A percentile compares a stretch with the other conserved stretches of the same genome.
Evolutionary conservation across 2,888 invertebrate genomes (phyloP).

Genomic region (Macrostomum cliftonense): DNA sequence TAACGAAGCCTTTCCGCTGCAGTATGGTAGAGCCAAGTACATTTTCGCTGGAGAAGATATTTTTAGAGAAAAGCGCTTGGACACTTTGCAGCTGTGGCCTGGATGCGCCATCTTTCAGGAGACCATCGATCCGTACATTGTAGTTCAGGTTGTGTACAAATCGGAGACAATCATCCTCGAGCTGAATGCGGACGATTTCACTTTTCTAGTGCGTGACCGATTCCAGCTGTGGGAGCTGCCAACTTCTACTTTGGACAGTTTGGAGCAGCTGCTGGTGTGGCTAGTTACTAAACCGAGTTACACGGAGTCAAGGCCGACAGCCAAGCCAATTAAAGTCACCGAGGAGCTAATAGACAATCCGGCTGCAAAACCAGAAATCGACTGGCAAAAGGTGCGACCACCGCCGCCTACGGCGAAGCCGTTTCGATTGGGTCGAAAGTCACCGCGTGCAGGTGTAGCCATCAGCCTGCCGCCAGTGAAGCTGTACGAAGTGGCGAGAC

Average conservation of each 20-base stretch:
- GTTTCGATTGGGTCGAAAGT: no score
- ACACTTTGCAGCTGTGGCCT: background rate
- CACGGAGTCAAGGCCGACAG: background rate
- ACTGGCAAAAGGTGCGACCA: no score
- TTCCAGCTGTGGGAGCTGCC: background rate
- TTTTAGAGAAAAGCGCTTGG: background rate
- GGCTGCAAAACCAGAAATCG: no score
- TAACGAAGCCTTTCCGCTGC: no score
- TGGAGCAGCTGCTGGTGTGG: conserved; percentile 2
- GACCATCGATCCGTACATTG: background rate
- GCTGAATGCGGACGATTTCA: background rate
- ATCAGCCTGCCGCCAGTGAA: no score
- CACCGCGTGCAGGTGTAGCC: no score
- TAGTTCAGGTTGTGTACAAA: background rate
- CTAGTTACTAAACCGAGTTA: background rate
- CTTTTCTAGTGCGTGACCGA: background rate
- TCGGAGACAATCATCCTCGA: background rate
- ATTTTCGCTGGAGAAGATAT: no score
- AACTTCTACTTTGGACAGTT: background rate
- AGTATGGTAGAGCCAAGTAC: no score
- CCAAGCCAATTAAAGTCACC: no score
- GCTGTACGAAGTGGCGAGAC: no score
- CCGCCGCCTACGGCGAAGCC: no score
- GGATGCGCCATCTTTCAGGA: background rate
- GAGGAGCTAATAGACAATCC: no score